A percentile compares a stretch with the other conserved stretches of the same genome.
phyloP scores from a whole-genome alignment of 2,797 vertebrate species.

The Sphenopsis melanotis region DNA sequence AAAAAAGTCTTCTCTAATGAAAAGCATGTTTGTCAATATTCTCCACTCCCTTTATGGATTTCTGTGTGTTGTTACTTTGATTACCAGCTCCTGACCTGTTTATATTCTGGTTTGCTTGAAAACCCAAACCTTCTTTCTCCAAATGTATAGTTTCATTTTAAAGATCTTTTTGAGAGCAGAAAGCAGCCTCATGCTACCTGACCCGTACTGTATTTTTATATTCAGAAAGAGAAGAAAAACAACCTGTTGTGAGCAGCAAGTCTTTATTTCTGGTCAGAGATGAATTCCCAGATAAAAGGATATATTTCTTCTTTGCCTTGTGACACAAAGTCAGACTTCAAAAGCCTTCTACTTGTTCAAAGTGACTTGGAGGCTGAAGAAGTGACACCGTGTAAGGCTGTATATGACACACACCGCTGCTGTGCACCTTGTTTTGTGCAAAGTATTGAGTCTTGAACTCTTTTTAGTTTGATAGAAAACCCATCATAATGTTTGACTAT shows the following conservation, averaged over 20 bases:
- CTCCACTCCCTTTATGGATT: background rate
- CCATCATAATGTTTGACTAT: slow-evolving; percentile 20
- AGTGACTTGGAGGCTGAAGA: background rate
- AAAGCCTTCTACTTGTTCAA: slow-evolving; percentile 22
- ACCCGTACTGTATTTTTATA: background rate
- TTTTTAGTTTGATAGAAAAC: slow-evolving; percentile 15
- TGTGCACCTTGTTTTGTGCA: background rate
- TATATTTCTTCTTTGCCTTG: slow-evolving; percentile 5
- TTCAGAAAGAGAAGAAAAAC: background rate
- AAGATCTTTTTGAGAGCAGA: background rate
- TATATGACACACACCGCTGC: background rate
- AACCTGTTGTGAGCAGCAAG: slow-evolving; percentile 11
- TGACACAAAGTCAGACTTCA: slow-evolving; percentile 19
- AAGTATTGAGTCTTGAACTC: background rate
- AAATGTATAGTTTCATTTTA: background rate
- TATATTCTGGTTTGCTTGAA: background rate
- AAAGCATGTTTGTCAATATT: background rate
- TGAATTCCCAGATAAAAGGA: slow-evolving; percentile 29
- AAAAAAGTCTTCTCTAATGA: slow-evolving; percentile 18
- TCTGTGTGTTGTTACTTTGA: background rate
- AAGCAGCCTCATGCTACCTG: background rate
- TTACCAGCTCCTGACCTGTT: background rate
- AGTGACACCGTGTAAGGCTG: background rate
- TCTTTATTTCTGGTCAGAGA: slow-evolving; percentile 30
- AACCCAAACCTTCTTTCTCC: background rate